phyloP scores from a whole-genome alignment of 2,888 invertebrate genomes.

The Odontocerum albicorne region DNA sequence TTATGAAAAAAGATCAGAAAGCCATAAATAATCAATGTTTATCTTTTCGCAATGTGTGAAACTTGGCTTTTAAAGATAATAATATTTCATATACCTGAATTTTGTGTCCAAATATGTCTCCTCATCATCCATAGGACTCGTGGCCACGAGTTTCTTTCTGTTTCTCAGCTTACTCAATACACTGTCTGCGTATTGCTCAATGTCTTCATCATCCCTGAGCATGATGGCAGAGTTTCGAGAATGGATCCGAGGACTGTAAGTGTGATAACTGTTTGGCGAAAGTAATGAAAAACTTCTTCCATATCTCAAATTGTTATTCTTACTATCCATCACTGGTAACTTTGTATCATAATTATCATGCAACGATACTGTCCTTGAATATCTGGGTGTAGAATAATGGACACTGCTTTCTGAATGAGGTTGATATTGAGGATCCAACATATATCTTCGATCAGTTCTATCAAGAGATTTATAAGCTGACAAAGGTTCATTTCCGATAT shows the following conservation, averaged over 20 bases:
- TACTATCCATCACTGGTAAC: conserved; percentile 42
- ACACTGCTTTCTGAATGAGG: conserved; percentile 49
- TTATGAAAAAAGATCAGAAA: no score
- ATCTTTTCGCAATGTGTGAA: no score
- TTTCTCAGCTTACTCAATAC: conserved; percentile 56
- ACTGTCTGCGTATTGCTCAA: conserved; percentile 53
- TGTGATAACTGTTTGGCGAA: conserved; percentile 55
- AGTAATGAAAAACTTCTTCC: conserved; percentile 54
- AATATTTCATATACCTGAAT: conserved; percentile 28
- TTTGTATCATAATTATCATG: conserved; percentile 47
- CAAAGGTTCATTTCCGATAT: conserved; percentile 47
- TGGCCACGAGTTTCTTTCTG: conserved; percentile 44
- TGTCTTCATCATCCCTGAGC: conserved; percentile 52
- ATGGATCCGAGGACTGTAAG: conserved; percentile 51
- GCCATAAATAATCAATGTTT: no score
- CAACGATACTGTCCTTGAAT: conserved; percentile 53
- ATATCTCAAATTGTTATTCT: conserved; percentile 50
- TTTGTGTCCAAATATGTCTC: conserved; percentile 34
- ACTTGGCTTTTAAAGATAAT: no score
- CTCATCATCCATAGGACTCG: conserved; percentile 18
- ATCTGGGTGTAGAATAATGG: conserved; percentile 50
- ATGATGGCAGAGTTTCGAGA: conserved; percentile 56
- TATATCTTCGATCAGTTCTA: conserved; percentile 52
- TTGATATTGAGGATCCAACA: conserved; percentile 48
- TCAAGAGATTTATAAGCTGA: conserved; percentile 53